Evolutionary conservation across 2,888 invertebrate genomes (phyloP), one percentile per base, ranked within the genome.

Genomic region (Polyommatus icarus): DNA sequence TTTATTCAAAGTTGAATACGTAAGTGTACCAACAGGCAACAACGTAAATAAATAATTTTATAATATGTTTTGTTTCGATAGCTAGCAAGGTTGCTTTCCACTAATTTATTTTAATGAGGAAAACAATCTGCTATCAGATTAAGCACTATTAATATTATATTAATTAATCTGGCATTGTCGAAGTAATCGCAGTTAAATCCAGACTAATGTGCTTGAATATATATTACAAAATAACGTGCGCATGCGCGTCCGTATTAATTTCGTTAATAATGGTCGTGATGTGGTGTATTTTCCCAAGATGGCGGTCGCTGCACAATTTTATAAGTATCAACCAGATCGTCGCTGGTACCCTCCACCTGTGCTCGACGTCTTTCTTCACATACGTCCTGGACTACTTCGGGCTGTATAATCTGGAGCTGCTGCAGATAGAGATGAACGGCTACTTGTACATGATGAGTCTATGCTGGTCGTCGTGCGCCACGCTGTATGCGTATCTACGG

Each of bases 231-330:
- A 73, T 73, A 73, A 15, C 40, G n/a, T 73, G 57, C 57, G 54
- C 57, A 15, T 18, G 54, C 6, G n/a, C 54, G 0, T 81, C 83
- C 4, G 36, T 81, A 0, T 6, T 80, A 3, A 82, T 82, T 77
- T 81, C 81, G 4, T 18, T 78, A 8, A 54, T 79, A 20, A 77
- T 82, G 36, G 10, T 82, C 7, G n/a, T 76, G 61, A 79, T 81
- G 24, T 83, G 83, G 83, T 82, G 71, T 67, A 12, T 80, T 0
- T 78, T 82, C 32, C 78, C 80, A 50, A 80, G 80, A 78, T 83
- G 83, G 83, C 80, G 82, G 7, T 78, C 80, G 0, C 76, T 83
- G 0, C 82, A 83, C 71, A 83, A 83, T 50, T 83, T 80, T 46
- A 80, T 83, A 59, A 81, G 80, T 71, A 77, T 81, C 4, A 79